Percentiles rank a stretch among this genome's conserved stretches.
Evolutionary conservation across 2,113 vertebrate species (phyloP).

Genomic region (Chunga burmeisteri): DNA sequence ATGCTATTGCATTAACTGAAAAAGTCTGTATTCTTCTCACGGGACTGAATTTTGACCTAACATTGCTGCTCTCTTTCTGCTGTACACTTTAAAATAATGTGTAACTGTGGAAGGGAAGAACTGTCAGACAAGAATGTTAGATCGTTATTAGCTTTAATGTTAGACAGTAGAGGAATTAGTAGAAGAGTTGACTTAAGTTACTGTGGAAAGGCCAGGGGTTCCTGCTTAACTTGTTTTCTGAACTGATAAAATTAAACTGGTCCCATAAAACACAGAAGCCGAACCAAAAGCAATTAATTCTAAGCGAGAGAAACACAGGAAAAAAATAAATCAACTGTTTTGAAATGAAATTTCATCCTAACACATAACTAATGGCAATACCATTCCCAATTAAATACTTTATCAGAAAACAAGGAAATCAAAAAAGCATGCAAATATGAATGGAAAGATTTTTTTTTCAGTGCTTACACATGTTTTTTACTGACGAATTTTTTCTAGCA

Average conservation of each 20-base stretch:
- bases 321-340: not conserved
- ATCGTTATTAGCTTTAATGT: not conserved
- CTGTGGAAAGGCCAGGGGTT: not conserved
- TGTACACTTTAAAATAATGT: not conserved
- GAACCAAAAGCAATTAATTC: not conserved
- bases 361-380: not conserved
- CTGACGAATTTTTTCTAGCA: not conserved
- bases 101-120: not conserved
- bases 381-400: not conserved
- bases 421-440: not conserved
- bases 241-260: not conserved
- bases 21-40: not conserved
- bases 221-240: not conserved
- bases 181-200: not conserved
- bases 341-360: not conserved
- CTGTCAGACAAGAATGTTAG: not conserved
- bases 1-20: not conserved
- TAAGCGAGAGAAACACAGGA: not conserved
- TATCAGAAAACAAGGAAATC: not conserved
- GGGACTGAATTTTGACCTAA: not conserved
- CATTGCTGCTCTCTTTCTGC: not conserved
- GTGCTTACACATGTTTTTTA: not conserved
- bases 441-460: not conserved
- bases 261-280: not conserved
- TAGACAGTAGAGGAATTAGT: not conserved